Conservation (phyloP, 2,797 vertebrate species). For the Trachops cirrhosus region DNA sequence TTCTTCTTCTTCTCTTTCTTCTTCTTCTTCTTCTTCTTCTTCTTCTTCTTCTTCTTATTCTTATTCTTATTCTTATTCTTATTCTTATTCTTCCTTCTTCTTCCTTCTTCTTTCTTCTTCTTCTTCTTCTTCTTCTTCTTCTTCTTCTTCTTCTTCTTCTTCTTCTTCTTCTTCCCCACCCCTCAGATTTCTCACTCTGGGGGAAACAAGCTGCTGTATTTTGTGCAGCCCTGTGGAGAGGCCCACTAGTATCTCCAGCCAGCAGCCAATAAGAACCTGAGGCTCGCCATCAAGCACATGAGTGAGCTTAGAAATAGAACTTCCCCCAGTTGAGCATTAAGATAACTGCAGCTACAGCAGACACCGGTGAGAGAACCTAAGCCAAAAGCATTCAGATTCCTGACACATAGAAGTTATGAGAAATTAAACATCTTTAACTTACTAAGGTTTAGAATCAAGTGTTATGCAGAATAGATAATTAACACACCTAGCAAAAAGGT, state of each 20-base stretch:
- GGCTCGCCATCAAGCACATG: background rate
- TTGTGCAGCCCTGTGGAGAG: background rate
- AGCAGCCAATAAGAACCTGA: background rate
- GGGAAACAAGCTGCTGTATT: background rate
- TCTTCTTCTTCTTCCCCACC: background rate
- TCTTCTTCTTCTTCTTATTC: no score
- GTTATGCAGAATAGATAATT: background rate
- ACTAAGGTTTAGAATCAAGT: background rate
- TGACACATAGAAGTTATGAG: background rate
- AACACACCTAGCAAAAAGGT: background rate
- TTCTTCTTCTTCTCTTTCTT: background rate
- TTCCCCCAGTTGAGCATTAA: background rate
- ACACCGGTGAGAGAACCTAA: background rate
- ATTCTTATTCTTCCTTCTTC: no score
- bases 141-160: no score
- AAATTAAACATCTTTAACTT: background rate
- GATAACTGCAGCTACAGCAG: background rate
- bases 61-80: no score
- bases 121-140: no score
- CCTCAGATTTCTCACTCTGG: background rate
- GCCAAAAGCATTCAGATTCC: background rate
- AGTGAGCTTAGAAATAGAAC: background rate
- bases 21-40: no score
- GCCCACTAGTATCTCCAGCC: background rate
- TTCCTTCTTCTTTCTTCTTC: no score